Evolutionary conservation across 2,113 vertebrate genomes (phyloP).

Genomic region (Zootoca vivipara): DNA sequence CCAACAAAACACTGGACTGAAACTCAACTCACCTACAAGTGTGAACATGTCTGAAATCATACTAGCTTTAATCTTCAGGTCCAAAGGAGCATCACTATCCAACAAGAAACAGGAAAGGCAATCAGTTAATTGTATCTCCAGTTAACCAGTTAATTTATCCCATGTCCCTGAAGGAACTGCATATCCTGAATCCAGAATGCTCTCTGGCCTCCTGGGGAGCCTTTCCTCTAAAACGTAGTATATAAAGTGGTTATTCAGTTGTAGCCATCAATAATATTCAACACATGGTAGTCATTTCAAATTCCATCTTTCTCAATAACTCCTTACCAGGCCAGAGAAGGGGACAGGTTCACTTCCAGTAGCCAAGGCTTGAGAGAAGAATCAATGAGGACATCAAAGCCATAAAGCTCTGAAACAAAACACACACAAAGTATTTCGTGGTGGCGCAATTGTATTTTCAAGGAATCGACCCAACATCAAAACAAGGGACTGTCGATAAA

Average conservation of each 20-base stretch:
- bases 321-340: slow-evolving; percentile 95
- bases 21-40: slow-evolving; percentile 90
- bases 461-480: background rate
- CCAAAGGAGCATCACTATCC: slow-evolving; percentile 92
- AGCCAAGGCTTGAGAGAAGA: slow-evolving; percentile 95
- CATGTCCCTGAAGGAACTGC: background rate
- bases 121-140: slow-evolving; percentile 39
- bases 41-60: slow-evolving; percentile 99
- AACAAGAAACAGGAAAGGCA: slow-evolving; percentile 47
- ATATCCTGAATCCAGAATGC: background rate
- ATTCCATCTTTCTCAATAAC: slow-evolving; percentile 25
- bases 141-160: background rate
- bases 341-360: slow-evolving; percentile 96
- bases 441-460: background rate
- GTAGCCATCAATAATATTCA: background rate
- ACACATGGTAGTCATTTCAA: slow-evolving; percentile 1
- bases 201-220: background rate
- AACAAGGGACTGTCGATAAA: background rate
- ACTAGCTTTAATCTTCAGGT: slow-evolving; percentile 99
- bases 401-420: slow-evolving; percentile 90
- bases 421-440: background rate
- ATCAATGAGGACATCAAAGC: slow-evolving; percentile 97
- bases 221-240: slow-evolving; percentile 12
- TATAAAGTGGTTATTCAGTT: slow-evolving; percentile 5
- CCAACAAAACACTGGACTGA: background rate